A percentile compares a stretch with the other conserved stretches of the same genome.
These are phyloP conservation scores for Bombus pascuorum DNA, from an alignment of 1,140 invertebrate species.

Conservation along the genomic window DNA sequence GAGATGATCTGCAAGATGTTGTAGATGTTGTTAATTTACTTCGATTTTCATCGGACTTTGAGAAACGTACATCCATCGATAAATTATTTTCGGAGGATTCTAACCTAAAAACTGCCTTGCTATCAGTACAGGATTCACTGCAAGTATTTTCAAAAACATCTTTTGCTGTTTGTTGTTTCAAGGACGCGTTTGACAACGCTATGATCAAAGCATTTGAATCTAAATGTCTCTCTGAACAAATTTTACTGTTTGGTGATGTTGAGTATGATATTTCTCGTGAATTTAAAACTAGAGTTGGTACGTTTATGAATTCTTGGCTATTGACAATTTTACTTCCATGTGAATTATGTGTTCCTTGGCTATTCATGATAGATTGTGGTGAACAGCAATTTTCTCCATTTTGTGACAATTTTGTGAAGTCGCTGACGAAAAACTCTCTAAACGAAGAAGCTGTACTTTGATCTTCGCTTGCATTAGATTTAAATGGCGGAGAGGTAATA, in stretches of 20 bases:
- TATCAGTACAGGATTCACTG: neutral
- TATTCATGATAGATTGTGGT: neutral
- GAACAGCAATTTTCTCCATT: neutral
- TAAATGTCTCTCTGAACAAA: constrained; percentile 23
- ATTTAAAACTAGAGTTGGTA: constrained; percentile 58
- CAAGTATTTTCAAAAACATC: neutral
- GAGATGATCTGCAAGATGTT: neutral
- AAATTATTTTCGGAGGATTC: neutral
- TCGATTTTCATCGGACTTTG: neutral
- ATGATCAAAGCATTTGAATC: constrained; percentile 53
- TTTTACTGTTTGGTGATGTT: constrained; percentile 41
- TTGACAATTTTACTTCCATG: neutral
- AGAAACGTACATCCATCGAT: neutral
- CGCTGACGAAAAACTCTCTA: neutral
- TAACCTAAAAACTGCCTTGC: constrained; percentile 25
- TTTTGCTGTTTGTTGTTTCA: constrained; percentile 17
- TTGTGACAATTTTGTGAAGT: neutral
- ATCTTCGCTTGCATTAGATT: neutral
- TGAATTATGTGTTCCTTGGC: neutral
- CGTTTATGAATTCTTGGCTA: neutral
- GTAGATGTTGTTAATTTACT: neutral
- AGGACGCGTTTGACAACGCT: constrained; percentile 59
- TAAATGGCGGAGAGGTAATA: too few species aligned
- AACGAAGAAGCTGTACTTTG: neutral
- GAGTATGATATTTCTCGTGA: constrained; percentile 57